Percentiles rank a stretch among this genome's conserved stretches.
Conservation (phyloP, 2,797 vertebrate genomes). For the Lycodopsis pacificus region DNA sequence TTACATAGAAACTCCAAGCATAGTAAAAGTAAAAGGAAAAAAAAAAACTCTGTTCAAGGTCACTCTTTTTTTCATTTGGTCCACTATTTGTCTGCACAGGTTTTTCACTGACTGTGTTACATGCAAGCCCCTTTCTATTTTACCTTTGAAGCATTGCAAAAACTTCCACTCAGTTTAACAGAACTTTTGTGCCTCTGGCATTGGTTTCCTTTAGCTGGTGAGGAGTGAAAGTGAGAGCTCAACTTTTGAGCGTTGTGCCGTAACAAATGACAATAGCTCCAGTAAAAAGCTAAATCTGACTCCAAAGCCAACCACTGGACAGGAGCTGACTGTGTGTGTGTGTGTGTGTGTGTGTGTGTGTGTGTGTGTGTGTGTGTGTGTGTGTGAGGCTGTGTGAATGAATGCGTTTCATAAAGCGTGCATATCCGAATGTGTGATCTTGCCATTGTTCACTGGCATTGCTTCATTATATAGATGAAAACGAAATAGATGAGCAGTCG, state of each 20-base stretch:
- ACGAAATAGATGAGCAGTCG: not conserved
- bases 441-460: not conserved
- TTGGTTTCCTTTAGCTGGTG: slow-evolving; percentile 36
- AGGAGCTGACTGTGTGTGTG: slow-evolving; percentile 13
- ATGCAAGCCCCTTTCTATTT: slow-evolving; percentile 53
- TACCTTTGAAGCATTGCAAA: slow-evolving; percentile 61
- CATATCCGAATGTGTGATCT: not conserved
- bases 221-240: slow-evolving; percentile 39
- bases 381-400: slow-evolving; percentile 2
- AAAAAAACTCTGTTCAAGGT: slow-evolving; percentile 15
- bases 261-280: slow-evolving; percentile 60
- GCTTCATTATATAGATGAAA: slow-evolving; percentile 6
- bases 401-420: not conserved
- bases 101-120: slow-evolving; percentile 55
- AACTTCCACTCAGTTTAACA: slow-evolving; percentile 68
- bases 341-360: not conserved
- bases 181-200: slow-evolving; percentile 57
- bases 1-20: slow-evolving; percentile 14
- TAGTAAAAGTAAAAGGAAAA: not conserved
- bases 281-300: slow-evolving; percentile 33
- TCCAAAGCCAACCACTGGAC: slow-evolving; percentile 30
- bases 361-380: not conserved
- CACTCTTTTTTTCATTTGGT: slow-evolving; percentile 38
- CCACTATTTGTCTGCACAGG: slow-evolving; percentile 47
- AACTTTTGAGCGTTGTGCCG: slow-evolving; percentile 63